Base-by-base conservation (phyloP, 2,888 invertebrate species). In the Lacanobia oleracea region DNA sequence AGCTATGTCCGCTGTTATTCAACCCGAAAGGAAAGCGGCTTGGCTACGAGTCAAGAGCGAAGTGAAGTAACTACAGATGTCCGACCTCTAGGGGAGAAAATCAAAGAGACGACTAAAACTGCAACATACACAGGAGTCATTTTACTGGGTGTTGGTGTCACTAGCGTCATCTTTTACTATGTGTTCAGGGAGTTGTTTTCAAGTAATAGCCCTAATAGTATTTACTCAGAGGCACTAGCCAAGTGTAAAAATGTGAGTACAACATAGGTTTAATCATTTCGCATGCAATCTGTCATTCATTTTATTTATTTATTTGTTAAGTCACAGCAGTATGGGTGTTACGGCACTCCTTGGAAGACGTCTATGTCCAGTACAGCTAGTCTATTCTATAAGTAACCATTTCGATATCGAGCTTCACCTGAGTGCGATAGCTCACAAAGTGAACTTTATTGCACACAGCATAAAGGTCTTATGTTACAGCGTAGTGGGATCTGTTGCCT, bases 91-190 rank as follows among this genome's bases (percentile, higher is more conserved):
- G 97, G 97, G 18, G 97, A 97, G 87, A 97, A 97, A 96, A 98
- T 98, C 2, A 99, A 98, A 92, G 98, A 99, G 94, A 98, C 98
- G 21, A 98, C 98, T 2, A 98, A 99, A 94, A 99, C 99, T 82
- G 98, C 97, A 4, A 98, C 98, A 12, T 99, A 99, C 89, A 96
- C 98, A 85, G 97, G 97, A 18, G 97, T 99, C 2, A 98, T 99
- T 82, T 88, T 99, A 64, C 94, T 97, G 51, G 99, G 98, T 2
- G 91, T 98, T 73, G 98, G 98, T 53, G 97, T 99, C 1, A 98
- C 98, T 54, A 98, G 97, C 37, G 94, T 98, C 4, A 97, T 99
- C 91, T 97, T 98, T 89, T 99, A 97, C 92, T 97, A 98, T 66
- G 97, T 99, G 73, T 98, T 98, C 86, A 97, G 97, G 76, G 99